Percentiles rank a stretch among this genome's conserved stretches.
phyloP scores from a whole-genome alignment of 2,797 vertebrate species.

The Parauchenoglanis punctatus region DNA sequence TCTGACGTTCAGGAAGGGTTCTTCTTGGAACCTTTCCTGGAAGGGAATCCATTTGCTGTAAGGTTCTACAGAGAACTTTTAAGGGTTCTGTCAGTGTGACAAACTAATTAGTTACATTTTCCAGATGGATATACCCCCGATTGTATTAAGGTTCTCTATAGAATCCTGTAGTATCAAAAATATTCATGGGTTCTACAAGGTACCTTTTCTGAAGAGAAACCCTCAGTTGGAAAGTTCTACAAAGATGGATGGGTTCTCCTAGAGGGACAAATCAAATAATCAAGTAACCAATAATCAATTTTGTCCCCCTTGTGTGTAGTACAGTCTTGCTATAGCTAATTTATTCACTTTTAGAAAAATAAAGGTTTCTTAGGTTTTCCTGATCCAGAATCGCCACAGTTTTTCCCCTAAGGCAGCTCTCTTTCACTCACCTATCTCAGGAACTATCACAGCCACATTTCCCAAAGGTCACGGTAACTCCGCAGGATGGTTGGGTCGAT shows the following conservation, averaged over 20 bases:
- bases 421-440: background rate
- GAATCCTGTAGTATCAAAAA: background rate
- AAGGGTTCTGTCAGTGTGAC: background rate
- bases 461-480: conserved; percentile 10
- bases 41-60: background rate
- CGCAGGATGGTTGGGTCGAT: background rate
- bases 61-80: background rate
- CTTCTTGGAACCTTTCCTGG: background rate
- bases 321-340: background rate
- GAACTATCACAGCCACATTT: conserved; percentile 4
- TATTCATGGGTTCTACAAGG: background rate
- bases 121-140: background rate
- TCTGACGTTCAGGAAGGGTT: background rate
- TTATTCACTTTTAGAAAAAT: background rate
- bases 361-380: background rate
- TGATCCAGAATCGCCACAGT: background rate
- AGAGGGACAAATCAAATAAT: background rate
- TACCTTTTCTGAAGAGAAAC: background rate
- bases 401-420: background rate
- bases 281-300: background rate
- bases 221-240: background rate
- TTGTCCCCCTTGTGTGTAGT: background rate
- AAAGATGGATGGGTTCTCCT: background rate
- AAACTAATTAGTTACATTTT: background rate
- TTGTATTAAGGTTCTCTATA: background rate